Conservation (phyloP, 1,140 invertebrate species). For the Zelostemma sp. region DNA sequence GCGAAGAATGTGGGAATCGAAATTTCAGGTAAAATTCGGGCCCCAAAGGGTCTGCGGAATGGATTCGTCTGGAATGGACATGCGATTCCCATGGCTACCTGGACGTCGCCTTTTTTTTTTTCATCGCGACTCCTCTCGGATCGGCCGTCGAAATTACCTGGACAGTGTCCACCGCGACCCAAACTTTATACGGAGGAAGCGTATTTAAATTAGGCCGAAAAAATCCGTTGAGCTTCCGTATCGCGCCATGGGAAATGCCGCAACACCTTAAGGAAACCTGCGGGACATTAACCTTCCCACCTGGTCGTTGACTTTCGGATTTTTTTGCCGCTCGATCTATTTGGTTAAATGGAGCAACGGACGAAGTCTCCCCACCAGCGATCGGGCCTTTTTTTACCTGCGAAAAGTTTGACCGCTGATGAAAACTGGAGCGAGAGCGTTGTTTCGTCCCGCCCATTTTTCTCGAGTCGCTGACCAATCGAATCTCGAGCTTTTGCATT, state of each 20-base stretch:
- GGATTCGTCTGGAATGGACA: conserved; percentile 36
- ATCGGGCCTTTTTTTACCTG: conserved; percentile 6
- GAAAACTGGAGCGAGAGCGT: conserved; percentile 32
- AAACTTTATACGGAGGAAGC: conserved; percentile 22
- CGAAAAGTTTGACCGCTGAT: conserved; percentile 31
- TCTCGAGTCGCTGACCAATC: conserved; percentile 7
- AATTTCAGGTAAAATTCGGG: conserved; percentile 16
- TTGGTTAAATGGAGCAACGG: conserved; percentile 60
- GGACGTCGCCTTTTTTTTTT: conserved; percentile 41
- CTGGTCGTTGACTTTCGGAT: conserved; percentile 38
- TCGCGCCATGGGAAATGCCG: conserved; percentile 38
- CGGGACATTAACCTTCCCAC: conserved; percentile 26
- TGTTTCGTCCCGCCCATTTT: conserved; percentile 36
- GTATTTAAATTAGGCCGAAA: conserved; percentile 65
- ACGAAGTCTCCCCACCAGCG: conserved; percentile 28
- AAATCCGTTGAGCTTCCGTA: conserved; percentile 56
- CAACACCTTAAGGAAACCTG: conserved; percentile 20
- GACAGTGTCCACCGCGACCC: conserved; percentile 54
- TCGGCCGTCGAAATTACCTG: conserved; percentile 53
- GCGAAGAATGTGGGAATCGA: conserved; percentile 16
- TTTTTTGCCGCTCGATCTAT: conserved; percentile 38
- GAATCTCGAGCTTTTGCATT: conserved; percentile 14
- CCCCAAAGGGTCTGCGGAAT: conserved; percentile 30
- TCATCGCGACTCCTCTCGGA: conserved; percentile 11
- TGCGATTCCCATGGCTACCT: conserved; percentile 64